Evolutionary conservation across 2,113 vertebrate species (phyloP), one percentile per base, ranked within the genome.

Genomic region (Pithys albifrons): DNA sequence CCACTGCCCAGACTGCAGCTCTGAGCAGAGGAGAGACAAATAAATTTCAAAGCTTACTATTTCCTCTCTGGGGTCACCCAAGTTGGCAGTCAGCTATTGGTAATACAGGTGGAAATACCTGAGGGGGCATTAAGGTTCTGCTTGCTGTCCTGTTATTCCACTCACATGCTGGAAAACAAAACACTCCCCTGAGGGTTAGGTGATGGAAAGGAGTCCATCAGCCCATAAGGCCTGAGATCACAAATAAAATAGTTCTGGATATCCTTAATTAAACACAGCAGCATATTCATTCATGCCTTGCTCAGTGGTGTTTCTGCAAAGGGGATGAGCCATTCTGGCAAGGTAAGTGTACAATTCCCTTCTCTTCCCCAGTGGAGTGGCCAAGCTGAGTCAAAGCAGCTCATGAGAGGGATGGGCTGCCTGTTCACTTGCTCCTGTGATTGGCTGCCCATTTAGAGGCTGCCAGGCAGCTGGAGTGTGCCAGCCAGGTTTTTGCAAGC

Each of bases 401-500:
- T 96, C 74, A 89, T 2, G 91, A 93, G 94, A 61, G 88, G 51
- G 61, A 70, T 29, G 46, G 58, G 51, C 81, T 95, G 86, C 66
- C 59, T 92, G 18, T 58, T 59, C 66, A 66, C 46, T 48, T 39
- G 46, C 85, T 71, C 35, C 82, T 35, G 52, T 19, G 69, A 43
- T 88, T 88, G 78, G 48, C 85, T 88, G 75, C 88, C 88, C 61
- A 1, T 84, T 75, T 2, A 57, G 52, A 92, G 54, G 65, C 82
- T 93, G 92, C 92, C 88, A 94, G 88, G 73, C 35, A 93, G 75
- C 57, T 39, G 41, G 22, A 78, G 57, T 54, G 35, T 86, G 83
- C 66, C 72, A 67, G 88, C 41, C 92, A 92, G 94, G 51, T 27
- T 87, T 95, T 79, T 89, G 67, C 46, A 87, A 81, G 66, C 43